These are phyloP conservation scores for Syrista parreyssii DNA, from an alignment of 2,888 invertebrate species.

Conservation along the genomic window DNA sequence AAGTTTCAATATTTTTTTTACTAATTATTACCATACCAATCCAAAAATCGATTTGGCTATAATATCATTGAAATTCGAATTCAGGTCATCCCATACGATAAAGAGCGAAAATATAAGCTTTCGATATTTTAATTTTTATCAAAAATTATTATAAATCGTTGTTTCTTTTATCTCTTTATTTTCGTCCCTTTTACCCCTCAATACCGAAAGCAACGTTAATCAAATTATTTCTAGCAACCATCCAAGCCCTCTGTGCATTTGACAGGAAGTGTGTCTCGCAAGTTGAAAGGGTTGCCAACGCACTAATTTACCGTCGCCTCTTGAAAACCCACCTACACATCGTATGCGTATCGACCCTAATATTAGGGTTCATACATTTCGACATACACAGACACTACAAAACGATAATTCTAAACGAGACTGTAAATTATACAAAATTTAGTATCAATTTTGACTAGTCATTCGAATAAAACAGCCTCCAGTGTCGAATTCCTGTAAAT, in stretches of 20 bases:
- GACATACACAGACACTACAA: not conserved
- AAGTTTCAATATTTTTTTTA: not conserved
- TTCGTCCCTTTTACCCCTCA: slow-evolving; percentile 5
- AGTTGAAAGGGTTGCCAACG: slow-evolving; percentile 38
- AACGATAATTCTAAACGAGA: not conserved
- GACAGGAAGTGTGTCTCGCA: slow-evolving; percentile 32
- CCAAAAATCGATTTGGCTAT: not conserved
- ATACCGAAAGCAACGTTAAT: slow-evolving; percentile 32
- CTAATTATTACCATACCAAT: not conserved
- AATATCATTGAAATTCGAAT: not conserved
- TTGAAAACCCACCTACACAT: not conserved
- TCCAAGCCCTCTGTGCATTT: slow-evolving; percentile 41
- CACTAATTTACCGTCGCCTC: slow-evolving; percentile 40
- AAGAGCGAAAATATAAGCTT: not conserved
- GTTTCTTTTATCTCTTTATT: not conserved
- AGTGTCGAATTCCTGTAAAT: not conserved
- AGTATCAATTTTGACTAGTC: not conserved
- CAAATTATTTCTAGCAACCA: slow-evolving; percentile 38
- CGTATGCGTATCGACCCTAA: not conserved
- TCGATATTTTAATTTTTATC: not conserved
- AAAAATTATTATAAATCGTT: not conserved
- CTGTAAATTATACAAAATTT: not conserved
- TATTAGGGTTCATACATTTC: not conserved
- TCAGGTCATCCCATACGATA: not conserved
- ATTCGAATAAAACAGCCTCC: not conserved